Evolutionary conservation across 2,888 invertebrate species (phyloP).

Genomic region (Conchocele bisecta): DNA sequence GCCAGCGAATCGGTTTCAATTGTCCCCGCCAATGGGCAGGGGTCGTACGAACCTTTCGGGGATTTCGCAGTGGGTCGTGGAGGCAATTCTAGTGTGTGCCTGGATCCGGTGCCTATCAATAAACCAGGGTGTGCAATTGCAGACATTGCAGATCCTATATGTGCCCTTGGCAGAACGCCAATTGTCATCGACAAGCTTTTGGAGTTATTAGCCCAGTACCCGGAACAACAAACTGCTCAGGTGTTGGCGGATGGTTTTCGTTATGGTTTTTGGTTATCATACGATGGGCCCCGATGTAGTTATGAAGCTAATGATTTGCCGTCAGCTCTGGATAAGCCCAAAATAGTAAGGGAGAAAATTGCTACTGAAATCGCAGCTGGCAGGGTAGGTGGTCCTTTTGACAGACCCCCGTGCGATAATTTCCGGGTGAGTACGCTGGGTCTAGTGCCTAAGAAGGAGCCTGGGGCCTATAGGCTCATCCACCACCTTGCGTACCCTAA

Average conservation of each 20-base stretch:
- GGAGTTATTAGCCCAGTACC: background rate
- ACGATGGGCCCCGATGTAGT: background rate
- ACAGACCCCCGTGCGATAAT: background rate
- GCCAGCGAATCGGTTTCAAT: too few relatives aligned
- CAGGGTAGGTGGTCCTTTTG: constrained; percentile 9
- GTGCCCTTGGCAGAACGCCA: background rate
- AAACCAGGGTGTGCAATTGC: too few relatives aligned
- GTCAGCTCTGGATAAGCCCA: background rate
- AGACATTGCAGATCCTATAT: background rate
- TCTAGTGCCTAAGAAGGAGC: constrained; percentile 8
- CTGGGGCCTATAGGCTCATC: background rate
- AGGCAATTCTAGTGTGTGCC: too few relatives aligned
- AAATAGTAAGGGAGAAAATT: constrained; percentile 4
- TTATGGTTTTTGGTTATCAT: background rate
- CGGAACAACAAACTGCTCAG: background rate
- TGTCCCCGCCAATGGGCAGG: too few relatives aligned
- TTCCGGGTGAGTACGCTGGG: constrained; percentile 7
- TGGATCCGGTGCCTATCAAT: too few relatives aligned
- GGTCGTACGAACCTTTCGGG: too few relatives aligned
- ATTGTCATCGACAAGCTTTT: background rate
- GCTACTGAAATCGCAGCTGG: constrained; percentile 8
- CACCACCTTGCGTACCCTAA: constrained; percentile 7
- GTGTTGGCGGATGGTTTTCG: background rate
- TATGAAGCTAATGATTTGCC: constrained; percentile 3
- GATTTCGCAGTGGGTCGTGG: too few relatives aligned